Evolutionary conservation across 2,888 invertebrate genomes (phyloP).

Genomic region (Idaea straminata): DNA sequence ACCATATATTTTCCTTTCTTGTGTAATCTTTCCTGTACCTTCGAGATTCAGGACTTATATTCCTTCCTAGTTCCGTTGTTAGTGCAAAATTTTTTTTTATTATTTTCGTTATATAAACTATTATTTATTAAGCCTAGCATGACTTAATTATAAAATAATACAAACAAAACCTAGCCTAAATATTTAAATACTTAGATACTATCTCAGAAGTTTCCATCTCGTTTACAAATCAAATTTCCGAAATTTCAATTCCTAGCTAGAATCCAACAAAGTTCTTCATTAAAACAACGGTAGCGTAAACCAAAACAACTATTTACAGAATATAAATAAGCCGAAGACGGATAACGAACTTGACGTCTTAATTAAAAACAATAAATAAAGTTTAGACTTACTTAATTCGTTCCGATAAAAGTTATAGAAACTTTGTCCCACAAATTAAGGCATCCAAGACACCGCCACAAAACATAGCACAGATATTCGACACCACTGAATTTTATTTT

Average conservation of each 20-base stretch:
- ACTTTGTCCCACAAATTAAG: constrained; percentile 38
- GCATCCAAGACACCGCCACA: constrained; percentile 38
- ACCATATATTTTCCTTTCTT: too few relatives aligned
- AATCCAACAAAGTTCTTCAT: constrained; percentile 11
- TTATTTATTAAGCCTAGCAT: constrained; percentile 4
- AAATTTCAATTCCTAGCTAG: constrained; percentile 4
- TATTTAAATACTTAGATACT: background rate
- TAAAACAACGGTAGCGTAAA: constrained; percentile 15
- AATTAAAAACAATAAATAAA: constrained; percentile 30
- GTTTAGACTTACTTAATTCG: constrained; percentile 38
- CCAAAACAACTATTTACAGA: constrained; percentile 9
- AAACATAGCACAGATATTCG: constrained; percentile 40
- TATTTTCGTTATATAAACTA: too few relatives aligned
- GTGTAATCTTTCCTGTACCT: too few relatives aligned
- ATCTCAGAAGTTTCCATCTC: constrained; percentile 8
- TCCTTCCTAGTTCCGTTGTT: too few relatives aligned
- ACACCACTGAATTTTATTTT: constrained; percentile 31
- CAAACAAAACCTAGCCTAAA: background rate
- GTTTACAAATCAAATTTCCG: constrained; percentile 5
- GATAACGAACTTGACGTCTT: constrained; percentile 15
- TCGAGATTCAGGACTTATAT: too few relatives aligned
- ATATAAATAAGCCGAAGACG: constrained; percentile 9
- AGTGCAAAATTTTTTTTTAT: too few relatives aligned
- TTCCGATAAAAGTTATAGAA: constrained; percentile 30
- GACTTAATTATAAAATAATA: background rate